Base-by-base conservation (phyloP, 2,888 invertebrate species). In the Lobophora halterata region DNA sequence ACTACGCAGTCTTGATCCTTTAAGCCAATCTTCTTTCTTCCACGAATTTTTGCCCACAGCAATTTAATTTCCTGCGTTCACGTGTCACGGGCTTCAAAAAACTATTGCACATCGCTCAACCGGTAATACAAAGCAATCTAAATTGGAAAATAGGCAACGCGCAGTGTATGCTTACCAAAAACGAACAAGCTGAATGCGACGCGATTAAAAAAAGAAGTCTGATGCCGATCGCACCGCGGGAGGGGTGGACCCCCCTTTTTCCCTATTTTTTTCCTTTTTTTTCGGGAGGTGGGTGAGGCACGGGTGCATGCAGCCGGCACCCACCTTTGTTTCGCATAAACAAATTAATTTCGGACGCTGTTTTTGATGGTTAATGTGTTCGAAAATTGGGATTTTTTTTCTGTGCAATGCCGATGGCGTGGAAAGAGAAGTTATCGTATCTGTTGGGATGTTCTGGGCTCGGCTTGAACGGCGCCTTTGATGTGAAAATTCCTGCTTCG, bases 81-180 rank as follows among this genome's bases (percentile, higher is more conserved):
- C 78, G 69, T 83, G 85, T 82, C 82, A 72, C 81, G 74, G 58
- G 72, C 76, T 71, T 81, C 79, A 83, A 83, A 52, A 85, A 87
- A 85, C 86, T 86, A 86, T 86, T 78, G 86, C 85, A 71, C 86
- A 81, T 85, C 82, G 81, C 80, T 83, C 85, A 82, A 65, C 76
- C 83, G 78, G 81, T 86, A 87, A 87, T 86, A 86, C 86, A 86
- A 86, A 86, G 87, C 86, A 85, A 87, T 87, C 86, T 86, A 86
- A 87, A 86, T 86, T 86, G 86, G 86, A 87, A 86, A 85, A 87
- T 86, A 86, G 86, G 86, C 86, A 85, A 79, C 81, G 85, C 80
- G 81, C 85, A 75, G 79, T 87, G 83, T 86, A 82, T 86, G 86
- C 86, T 86, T 86, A 85, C 86, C 83, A 81, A 87, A 86, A 87